Conservation (phyloP, 2,797 vertebrate genomes). For the Falco cherrug region DNA sequence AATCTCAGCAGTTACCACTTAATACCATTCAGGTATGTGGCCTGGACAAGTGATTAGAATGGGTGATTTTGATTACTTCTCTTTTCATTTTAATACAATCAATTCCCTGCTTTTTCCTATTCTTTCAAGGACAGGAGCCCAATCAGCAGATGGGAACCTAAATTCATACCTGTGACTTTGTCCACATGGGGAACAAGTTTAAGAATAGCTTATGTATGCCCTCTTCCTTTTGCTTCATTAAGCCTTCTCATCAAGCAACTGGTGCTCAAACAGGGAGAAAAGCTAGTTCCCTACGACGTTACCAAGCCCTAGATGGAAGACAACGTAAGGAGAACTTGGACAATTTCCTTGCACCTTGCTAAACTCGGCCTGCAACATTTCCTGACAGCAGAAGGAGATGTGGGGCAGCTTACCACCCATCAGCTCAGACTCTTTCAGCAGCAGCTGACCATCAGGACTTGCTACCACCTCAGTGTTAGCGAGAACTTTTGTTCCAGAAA, state of each 20-base stretch:
- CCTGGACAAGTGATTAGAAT: neutral
- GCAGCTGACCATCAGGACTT: neutral
- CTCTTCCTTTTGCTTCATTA: neutral
- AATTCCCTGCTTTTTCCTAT: neutral
- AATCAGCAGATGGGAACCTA: neutral
- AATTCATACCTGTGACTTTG: neutral
- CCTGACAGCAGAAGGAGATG: neutral
- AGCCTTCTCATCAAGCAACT: neutral
- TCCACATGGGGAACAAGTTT: neutral
- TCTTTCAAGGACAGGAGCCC: neutral
- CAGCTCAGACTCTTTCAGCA: neutral
- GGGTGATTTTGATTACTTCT: neutral
- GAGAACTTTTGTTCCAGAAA: neutral
- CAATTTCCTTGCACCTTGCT: neutral
- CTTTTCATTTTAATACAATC: neutral
- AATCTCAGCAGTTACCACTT: neutral
- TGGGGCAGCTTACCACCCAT: neutral
- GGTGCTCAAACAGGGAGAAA: neutral
- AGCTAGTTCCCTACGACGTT: neutral
- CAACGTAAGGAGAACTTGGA: neutral
- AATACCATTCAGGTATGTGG: neutral
- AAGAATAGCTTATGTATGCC: neutral
- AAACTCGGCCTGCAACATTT: neutral
- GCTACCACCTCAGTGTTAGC: neutral
- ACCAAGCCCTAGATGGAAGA: neutral